Evolutionary conservation across 92 coral and sea anemone genomes (phyloP).

Genomic region (Parazoanthus atlanticus): DNA sequence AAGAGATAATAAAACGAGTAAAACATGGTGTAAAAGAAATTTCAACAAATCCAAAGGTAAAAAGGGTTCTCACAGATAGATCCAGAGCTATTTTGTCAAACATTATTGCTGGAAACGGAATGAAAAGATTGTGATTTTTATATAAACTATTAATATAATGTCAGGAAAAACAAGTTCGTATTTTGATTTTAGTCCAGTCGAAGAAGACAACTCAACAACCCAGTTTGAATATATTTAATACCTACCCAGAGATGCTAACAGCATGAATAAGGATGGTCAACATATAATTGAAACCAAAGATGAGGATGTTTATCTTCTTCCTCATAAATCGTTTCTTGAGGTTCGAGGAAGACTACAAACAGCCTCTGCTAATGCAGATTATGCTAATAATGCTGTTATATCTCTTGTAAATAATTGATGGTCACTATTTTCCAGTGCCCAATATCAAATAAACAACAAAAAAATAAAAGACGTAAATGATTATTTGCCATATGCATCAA

Average conservation of each 20-base stretch:
- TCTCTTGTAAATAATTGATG: not conserved
- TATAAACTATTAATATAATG: constrained; percentile 22
- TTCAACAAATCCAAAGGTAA: constrained; percentile 9
- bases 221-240: constrained; percentile 4
- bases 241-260: not conserved
- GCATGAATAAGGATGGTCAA: constrained; percentile 31
- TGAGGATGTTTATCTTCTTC: not conserved
- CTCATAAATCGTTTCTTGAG: not conserved
- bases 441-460: not conserved
- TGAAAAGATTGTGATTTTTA: constrained; percentile 28
- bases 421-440: constrained; percentile 7
- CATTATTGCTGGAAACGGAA: constrained; percentile 27
- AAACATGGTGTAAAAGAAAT: not conserved
- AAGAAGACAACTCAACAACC: not conserved
- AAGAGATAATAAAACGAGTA: no score
- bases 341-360: not conserved
- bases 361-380: not conserved
- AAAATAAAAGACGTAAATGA: not conserved
- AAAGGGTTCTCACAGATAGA: constrained; percentile 18
- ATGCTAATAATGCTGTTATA: no score
- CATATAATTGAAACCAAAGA: not conserved
- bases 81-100: not conserved
- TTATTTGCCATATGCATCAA: not conserved
- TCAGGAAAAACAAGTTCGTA: not conserved
- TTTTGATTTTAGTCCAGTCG: not conserved